A percentile compares a stretch with the other conserved stretches of the same genome.
These are phyloP conservation scores for Acinonyx jubatus DNA, from an alignment of 2,113 vertebrate genomes.

Conservation along the genomic window DNA sequence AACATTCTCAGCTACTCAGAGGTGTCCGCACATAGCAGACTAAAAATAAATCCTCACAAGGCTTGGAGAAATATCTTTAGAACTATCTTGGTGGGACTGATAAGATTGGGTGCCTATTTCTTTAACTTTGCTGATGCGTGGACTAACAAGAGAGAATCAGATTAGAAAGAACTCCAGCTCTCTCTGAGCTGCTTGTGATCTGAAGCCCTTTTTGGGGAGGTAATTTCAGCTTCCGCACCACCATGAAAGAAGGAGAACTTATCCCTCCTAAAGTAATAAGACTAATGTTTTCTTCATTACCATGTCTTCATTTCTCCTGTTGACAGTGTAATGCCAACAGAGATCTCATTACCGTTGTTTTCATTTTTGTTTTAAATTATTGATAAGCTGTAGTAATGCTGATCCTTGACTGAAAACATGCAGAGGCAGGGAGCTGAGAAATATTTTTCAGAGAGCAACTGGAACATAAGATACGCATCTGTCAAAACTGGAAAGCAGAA, in stretches of 20 bases:
- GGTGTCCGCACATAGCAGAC: background rate
- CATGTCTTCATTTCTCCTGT: background rate
- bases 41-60: background rate
- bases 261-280: background rate
- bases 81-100: background rate
- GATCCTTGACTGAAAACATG: background rate
- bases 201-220: background rate
- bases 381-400: slow-evolving; percentile 1
- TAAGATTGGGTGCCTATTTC: background rate
- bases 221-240: background rate
- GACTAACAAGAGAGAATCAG: background rate
- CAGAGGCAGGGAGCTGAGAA: background rate
- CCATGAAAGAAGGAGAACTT: background rate
- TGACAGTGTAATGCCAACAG: background rate
- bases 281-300: slow-evolving; percentile 6
- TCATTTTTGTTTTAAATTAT: slow-evolving; percentile 59
- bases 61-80: background rate
- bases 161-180: background rate
- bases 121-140: background rate
- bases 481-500: background rate
- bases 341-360: slow-evolving; percentile 48
- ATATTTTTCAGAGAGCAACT: slow-evolving; percentile 12
- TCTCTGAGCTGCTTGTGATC: background rate
- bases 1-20: background rate
- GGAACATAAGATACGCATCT: background rate